phyloP scores from a whole-genome alignment of 37 sponge, comb jelly and placozoan genomes.

The Bolinopsis microptera region DNA sequence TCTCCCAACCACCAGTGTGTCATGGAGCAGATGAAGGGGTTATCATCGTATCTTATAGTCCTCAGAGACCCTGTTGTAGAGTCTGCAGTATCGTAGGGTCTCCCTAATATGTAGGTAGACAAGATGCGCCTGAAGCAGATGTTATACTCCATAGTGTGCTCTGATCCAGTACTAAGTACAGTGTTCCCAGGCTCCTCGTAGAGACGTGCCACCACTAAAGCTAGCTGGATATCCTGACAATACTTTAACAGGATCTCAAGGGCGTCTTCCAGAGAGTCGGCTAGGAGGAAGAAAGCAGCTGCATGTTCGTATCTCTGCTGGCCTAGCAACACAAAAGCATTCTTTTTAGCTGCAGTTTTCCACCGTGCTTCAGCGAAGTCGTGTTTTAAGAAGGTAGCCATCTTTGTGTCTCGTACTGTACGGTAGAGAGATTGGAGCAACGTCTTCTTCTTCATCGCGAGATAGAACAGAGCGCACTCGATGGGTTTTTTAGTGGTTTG shows the following conservation, averaged over 20 bases:
- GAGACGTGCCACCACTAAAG: slow-evolving; percentile 83
- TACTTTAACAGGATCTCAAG: slow-evolving; percentile 87
- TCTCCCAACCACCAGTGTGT: slow-evolving; percentile 88
- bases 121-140: background rate
- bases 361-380: slow-evolving; percentile 89
- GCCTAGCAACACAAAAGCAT: slow-evolving; percentile 89
- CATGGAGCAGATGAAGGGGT: slow-evolving; percentile 87
- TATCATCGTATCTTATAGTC: background rate
- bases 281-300: slow-evolving; percentile 96
- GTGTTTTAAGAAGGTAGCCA: slow-evolving; percentile 85
- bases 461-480: slow-evolving; percentile 90
- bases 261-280: slow-evolving; percentile 86
- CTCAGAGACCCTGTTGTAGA: background rate
- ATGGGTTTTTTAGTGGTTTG: slow-evolving; percentile 80
- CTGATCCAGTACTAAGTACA: slow-evolving; percentile 32
- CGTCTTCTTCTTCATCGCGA: slow-evolving; percentile 95
- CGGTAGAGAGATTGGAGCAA: slow-evolving; percentile 67
- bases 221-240: slow-evolving; percentile 85
- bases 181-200: slow-evolving; percentile 75
- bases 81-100: background rate
- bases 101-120: slow-evolving; percentile 6
- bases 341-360: slow-evolving; percentile 92
- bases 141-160: background rate
- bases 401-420: slow-evolving; percentile 75
- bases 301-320: slow-evolving; percentile 95